A percentile compares a stretch with the other conserved stretches of the same genome.
Conservation (phyloP, 92 coral and sea anemone species). For the Blastomussa wellsi region DNA sequence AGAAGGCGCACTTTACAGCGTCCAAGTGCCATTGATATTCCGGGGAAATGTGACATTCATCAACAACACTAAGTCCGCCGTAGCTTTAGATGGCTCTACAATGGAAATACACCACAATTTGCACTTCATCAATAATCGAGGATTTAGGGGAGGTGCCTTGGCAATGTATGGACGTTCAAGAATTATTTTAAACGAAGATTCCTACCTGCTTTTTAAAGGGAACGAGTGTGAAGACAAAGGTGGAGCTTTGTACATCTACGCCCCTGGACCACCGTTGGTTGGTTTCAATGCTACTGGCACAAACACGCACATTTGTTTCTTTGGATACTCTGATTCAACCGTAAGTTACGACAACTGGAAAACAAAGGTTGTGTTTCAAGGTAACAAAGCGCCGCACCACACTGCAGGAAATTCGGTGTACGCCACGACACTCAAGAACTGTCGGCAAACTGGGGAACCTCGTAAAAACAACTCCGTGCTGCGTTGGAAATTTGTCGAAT, state of each 20-base stretch:
- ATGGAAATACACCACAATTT: conserved; percentile 58
- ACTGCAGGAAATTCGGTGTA: conserved; percentile 76
- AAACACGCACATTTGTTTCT: conserved; percentile 75
- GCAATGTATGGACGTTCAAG: conserved; percentile 90
- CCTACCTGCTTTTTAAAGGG: conserved; percentile 57
- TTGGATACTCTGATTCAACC: conserved; percentile 59
- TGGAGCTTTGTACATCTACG: conserved; percentile 79
- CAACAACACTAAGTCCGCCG: conserved; percentile 70
- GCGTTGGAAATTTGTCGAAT: conserved; percentile 78
- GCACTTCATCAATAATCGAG: conserved; percentile 61
- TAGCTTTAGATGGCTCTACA: conserved; percentile 78
- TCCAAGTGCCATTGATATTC: conserved; percentile 64
- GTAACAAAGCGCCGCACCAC: conserved; percentile 58
- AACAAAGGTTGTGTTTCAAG: conserved; percentile 69
- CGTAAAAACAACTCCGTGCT: conserved; percentile 71
- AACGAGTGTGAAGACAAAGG: conserved; percentile 73
- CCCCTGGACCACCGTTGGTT: conserved; percentile 82
- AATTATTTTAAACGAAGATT: conserved; percentile 55
- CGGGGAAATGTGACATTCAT: conserved; percentile 49
- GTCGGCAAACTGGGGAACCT: conserved; percentile 73
- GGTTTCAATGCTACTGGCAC: conserved; percentile 72
- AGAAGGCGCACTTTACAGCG: conserved; percentile 74
- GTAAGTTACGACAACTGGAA: conserved; percentile 77
- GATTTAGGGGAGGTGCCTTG: conserved; percentile 84
- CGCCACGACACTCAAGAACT: conserved; percentile 83